These are phyloP conservation scores for Mycetomoellerius zeteki DNA, from an alignment of 1,140 invertebrate species.

Conservation along the genomic window DNA sequence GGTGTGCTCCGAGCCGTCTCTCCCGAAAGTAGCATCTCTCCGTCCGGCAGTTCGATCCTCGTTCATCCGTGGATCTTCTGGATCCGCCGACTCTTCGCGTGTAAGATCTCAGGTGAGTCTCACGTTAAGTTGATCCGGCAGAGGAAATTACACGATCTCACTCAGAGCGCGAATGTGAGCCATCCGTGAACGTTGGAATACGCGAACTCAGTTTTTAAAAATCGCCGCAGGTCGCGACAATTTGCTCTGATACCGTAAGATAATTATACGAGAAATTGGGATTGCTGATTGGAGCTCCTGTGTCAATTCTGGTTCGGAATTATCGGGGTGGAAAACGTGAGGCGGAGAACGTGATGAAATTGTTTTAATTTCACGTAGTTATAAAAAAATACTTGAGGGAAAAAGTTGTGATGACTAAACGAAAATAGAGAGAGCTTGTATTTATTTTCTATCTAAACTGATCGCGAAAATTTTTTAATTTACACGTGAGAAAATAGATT, in stretches of 20 bases:
- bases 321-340: neutral
- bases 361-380: slow-evolving; percentile 9
- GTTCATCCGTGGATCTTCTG: neutral
- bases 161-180: neutral
- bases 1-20: neutral
- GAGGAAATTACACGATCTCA: neutral
- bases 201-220: neutral
- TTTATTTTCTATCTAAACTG: neutral
- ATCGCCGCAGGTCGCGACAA: neutral
- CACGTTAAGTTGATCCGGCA: too few species aligned
- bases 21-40: neutral
- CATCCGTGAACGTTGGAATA: neutral
- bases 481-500: neutral
- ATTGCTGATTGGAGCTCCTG: neutral
- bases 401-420: neutral
- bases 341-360: neutral
- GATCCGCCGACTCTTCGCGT: slow-evolving; percentile 1
- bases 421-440: too few species aligned
- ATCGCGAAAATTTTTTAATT: neutral
- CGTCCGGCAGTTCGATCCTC: neutral
- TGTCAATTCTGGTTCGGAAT: neutral
- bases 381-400: neutral
- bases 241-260: neutral
- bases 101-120: slow-evolving; percentile 33
- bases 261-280: slow-evolving; percentile 6